Percentiles rank a stretch among this genome's conserved stretches.
phyloP scores from a whole-genome alignment of 2,113 vertebrate species.

The Menidia beryllina region DNA sequence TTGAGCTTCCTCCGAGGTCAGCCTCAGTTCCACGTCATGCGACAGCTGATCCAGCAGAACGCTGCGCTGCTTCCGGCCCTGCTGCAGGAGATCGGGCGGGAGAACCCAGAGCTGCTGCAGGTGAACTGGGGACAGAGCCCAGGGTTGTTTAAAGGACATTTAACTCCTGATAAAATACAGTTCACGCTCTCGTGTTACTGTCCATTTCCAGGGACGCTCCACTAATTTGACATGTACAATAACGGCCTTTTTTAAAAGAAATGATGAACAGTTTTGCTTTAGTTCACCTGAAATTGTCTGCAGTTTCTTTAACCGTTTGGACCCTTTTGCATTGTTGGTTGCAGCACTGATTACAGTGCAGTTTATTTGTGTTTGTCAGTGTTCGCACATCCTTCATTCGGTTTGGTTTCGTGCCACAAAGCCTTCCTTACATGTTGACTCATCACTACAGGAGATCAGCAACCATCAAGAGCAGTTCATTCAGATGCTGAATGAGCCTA shows the following conservation, averaged over 20 bases:
- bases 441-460: constrained; percentile 89
- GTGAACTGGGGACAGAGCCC: constrained; percentile 63
- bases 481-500: constrained; percentile 96
- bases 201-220: no score
- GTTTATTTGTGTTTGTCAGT: not conserved
- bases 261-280: not conserved
- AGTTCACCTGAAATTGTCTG: not conserved
- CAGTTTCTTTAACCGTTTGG: not conserved
- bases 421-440: not conserved
- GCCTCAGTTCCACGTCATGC: constrained; percentile 96
- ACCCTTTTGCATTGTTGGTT: not conserved
- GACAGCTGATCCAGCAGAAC: constrained; percentile 98
- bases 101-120: constrained; percentile 95
- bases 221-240: no score
- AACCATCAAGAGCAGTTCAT: constrained; percentile 96
- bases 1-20: constrained; percentile 95
- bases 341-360: not conserved
- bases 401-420: not conserved
- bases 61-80: constrained; percentile 92
- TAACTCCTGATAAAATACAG: not conserved
- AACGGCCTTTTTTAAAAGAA: no score
- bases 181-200: no score
- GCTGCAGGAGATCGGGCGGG: constrained; percentile 94
- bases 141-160: not conserved
- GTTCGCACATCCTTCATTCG: not conserved